Evolutionary conservation across 2,797 vertebrate species (phyloP).

Genomic region (Cetoscarus ocellatus): DNA sequence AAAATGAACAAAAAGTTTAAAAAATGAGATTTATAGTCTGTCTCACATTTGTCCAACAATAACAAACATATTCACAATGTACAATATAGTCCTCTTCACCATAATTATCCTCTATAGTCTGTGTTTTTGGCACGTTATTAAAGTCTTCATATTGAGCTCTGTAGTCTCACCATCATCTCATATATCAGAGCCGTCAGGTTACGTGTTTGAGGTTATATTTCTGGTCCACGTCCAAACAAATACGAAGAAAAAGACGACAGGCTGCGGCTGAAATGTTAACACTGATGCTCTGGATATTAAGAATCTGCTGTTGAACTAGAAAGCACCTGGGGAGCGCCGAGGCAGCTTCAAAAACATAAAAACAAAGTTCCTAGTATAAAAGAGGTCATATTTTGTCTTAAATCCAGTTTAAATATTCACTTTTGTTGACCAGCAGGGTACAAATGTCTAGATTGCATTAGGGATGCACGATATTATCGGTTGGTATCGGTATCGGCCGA

Average conservation of each 20-base stretch:
- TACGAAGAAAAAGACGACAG: not conserved
- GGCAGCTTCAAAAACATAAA: too few relatives aligned
- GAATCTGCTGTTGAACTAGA: not conserved
- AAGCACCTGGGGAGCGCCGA: too few relatives aligned
- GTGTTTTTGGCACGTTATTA: constrained; percentile 58
- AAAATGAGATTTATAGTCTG: not conserved
- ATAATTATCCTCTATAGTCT: constrained; percentile 5
- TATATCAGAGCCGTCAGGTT: constrained; percentile 4
- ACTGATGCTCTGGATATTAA: not conserved
- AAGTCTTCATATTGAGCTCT: constrained; percentile 10
- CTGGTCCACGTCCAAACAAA: constrained; percentile 17
- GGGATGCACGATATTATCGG: too few relatives aligned
- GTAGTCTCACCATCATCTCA: not conserved
- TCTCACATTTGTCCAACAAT: constrained; percentile 26
- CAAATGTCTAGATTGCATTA: too few relatives aligned
- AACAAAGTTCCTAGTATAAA: too few relatives aligned
- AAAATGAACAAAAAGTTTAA: constrained; percentile 3
- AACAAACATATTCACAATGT: constrained; percentile 17
- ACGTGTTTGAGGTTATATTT: not conserved
- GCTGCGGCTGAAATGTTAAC: not conserved
- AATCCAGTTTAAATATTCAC: too few relatives aligned
- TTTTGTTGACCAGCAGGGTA: too few relatives aligned
- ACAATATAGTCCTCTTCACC: not conserved
- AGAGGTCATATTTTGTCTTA: too few relatives aligned
- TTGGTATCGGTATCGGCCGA: too few relatives aligned